A percentile compares a stretch with the other conserved stretches of the same genome.
These are phyloP conservation scores for Gopherus flavomarginatus DNA, from an alignment of 2,113 vertebrate genomes.

Conservation along the genomic window DNA sequence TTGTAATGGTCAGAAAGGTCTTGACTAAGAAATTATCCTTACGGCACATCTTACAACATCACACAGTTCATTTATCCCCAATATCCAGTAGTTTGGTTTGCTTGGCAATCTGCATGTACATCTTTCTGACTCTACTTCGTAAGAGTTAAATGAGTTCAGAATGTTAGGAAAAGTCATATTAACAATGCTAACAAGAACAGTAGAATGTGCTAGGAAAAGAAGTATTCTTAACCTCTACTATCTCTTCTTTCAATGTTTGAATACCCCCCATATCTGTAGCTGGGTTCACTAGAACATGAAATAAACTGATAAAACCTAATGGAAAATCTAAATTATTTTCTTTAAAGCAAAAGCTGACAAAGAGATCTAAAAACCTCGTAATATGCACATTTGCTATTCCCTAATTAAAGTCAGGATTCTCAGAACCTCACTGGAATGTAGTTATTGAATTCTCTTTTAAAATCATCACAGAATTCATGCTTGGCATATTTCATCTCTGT, in stretches of 20 bases:
- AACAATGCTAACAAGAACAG: not conserved
- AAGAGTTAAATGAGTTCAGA: not conserved
- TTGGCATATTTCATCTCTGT: not conserved
- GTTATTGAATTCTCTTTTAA: not conserved
- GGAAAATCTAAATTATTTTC: not conserved
- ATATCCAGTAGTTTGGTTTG: not conserved
- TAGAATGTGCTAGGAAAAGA: not conserved
- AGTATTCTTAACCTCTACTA: not conserved
- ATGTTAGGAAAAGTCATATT: not conserved
- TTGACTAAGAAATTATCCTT: not conserved
- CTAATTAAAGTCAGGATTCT: not conserved
- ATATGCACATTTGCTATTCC: not conserved
- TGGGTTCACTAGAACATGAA: not conserved
- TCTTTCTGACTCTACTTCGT: not conserved
- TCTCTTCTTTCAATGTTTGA: not conserved
- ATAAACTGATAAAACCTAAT: not conserved
- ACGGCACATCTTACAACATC: not conserved
- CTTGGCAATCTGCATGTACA: not conserved
- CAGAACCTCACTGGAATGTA: not conserved
- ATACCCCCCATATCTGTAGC: not conserved
- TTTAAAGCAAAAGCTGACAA: not conserved
- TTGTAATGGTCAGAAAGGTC: not conserved
- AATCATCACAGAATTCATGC: not conserved
- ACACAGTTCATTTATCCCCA: not conserved
- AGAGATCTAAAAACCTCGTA: not conserved